Percentiles rank a stretch among this genome's conserved stretches.
phyloP scores from a whole-genome alignment of 2,113 vertebrate genomes.

The Zosterops pallidus region DNA sequence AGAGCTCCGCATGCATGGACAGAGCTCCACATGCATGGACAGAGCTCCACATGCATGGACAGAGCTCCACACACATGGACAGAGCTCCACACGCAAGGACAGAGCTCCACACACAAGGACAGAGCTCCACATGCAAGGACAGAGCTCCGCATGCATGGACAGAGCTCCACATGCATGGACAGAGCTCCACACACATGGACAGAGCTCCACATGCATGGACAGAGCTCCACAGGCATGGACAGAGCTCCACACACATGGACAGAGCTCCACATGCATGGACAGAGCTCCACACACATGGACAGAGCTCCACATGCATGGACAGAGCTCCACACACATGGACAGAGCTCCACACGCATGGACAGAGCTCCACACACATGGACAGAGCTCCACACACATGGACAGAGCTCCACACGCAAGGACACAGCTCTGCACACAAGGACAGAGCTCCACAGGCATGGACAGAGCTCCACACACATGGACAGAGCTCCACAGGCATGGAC shows the following conservation, averaged over 20 bases:
- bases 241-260: too few relatives aligned
- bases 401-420: too few relatives aligned
- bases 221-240: background rate
- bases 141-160: rapidly evolving
- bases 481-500: background rate
- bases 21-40: background rate
- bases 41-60: background rate
- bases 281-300: too few relatives aligned
- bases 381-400: background rate
- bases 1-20: rapidly evolving
- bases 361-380: background rate
- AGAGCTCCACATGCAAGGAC: background rate
- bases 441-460: too few relatives aligned
- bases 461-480: background rate
- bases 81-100: too few relatives aligned
- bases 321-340: rapidly evolving
- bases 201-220: background rate
- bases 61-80: background rate
- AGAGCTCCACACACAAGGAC: too few relatives aligned
- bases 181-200: background rate
- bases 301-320: background rate
- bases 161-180: rapidly evolving
- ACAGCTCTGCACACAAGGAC: too few relatives aligned
- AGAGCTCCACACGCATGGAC: background rate
- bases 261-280: too few relatives aligned